A percentile compares a stretch with the other conserved stretches of the same genome.
Conservation (phyloP, 2,113 vertebrate species). For the Xerus inauris region DNA sequence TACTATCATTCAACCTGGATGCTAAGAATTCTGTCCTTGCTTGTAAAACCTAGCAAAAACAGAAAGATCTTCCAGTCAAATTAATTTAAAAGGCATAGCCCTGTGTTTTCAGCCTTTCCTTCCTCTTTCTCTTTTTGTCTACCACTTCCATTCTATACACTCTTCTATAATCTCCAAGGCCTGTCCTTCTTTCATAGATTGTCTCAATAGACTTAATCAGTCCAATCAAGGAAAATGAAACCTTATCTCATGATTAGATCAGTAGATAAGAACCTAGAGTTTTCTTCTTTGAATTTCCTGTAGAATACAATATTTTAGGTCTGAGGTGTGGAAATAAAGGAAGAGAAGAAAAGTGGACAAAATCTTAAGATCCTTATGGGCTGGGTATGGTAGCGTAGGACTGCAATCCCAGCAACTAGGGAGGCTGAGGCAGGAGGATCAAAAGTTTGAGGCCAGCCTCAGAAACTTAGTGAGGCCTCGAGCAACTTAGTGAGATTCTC, state of each 20-base stretch:
- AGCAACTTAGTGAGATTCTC: too few species aligned
- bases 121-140: background rate
- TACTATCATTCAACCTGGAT: background rate
- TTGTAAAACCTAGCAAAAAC: constrained; percentile 1
- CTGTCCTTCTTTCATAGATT: background rate
- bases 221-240: constrained; percentile 45
- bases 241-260: background rate
- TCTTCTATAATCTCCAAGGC: background rate
- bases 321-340: background rate
- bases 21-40: constrained; percentile 18
- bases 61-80: background rate
- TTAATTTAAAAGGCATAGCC: background rate
- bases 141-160: background rate
- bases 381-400: too few species aligned
- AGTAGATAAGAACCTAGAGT: background rate
- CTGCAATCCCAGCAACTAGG: too few species aligned
- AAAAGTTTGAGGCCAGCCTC: too few species aligned
- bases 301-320: background rate
- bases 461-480: too few species aligned
- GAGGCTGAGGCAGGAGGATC: too few species aligned
- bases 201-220: background rate
- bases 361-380: background rate
- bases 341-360: background rate
- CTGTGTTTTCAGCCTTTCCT: background rate
- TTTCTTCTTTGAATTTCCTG: background rate